Evolutionary conservation across 2,113 vertebrate species (phyloP).

Genomic region (Alexandromys fortis): DNA sequence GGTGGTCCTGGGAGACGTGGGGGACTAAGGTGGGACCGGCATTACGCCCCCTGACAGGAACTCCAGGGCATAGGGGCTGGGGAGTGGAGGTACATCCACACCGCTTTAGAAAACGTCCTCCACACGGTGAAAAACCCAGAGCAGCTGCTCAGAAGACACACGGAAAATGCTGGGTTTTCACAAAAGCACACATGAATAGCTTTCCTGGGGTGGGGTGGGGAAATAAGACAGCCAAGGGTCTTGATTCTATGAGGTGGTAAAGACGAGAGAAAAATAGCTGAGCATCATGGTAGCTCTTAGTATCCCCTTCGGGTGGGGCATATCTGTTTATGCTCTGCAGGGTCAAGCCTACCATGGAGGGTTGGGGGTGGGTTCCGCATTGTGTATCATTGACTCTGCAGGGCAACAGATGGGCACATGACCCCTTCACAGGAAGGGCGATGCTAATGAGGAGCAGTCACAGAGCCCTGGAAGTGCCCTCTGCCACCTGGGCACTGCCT

Average conservation of each 20-base stretch:
- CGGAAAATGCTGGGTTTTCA: not conserved
- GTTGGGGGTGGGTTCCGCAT: not conserved
- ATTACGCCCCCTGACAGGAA: not conserved
- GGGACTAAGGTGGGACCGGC: not conserved
- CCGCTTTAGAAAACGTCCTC: not conserved
- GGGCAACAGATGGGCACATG: not conserved
- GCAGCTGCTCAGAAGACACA: not conserved
- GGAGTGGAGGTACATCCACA: not conserved
- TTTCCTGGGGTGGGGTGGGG: not conserved
- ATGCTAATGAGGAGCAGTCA: not conserved
- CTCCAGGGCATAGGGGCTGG: not conserved
- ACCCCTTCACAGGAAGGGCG: not conserved
- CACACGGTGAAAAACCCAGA: not conserved
- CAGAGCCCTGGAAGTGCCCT: not conserved
- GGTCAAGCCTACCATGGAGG: not conserved
- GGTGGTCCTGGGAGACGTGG: not conserved
- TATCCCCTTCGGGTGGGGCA: not conserved
- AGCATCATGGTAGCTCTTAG: not conserved
- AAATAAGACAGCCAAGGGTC: not conserved
- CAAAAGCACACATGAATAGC: not conserved
- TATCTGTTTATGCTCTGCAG: not conserved
- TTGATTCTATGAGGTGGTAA: not conserved
- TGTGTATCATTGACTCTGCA: not conserved
- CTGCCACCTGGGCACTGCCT: not conserved
- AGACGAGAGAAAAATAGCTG: not conserved